A percentile compares a stretch with the other conserved stretches of the same genome.
These are phyloP conservation scores for Gortyna flavago DNA, from an alignment of 2,888 invertebrate genomes.

Conservation along the genomic window DNA sequence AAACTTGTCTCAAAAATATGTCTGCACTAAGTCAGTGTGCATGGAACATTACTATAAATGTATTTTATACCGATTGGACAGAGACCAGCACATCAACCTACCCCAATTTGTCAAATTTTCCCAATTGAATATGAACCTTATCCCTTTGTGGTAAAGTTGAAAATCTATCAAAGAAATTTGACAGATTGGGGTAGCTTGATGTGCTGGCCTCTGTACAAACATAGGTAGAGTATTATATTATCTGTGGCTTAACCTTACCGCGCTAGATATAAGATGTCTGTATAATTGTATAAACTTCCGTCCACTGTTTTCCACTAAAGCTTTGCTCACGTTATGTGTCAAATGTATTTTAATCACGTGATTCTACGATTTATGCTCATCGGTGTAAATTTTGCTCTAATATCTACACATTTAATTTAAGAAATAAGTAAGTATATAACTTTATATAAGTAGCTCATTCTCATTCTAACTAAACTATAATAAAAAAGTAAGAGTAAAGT, in stretches of 20 bases:
- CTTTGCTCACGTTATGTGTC: conserved; percentile 60
- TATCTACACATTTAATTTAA: conserved; percentile 16
- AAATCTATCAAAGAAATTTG: no score
- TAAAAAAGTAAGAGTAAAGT: neutral
- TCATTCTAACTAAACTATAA: no score
- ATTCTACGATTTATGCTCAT: conserved; percentile 42
- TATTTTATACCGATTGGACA: neutral
- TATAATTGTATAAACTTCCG: conserved; percentile 44
- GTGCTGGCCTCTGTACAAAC: no score
- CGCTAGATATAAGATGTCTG: conserved; percentile 28
- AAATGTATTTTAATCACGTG: conserved; percentile 43
- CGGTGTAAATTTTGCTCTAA: conserved; percentile 44
- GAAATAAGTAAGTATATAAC: neutral
- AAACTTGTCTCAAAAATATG: neutral
- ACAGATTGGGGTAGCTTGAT: no score
- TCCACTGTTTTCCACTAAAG: conserved; percentile 42
- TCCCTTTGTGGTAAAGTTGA: no score
- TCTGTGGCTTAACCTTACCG: neutral
- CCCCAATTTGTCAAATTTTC: no score
- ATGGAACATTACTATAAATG: neutral
- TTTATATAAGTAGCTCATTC: conserved; percentile 9
- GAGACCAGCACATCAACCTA: no score
- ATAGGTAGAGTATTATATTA: no score
- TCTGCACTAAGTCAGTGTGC: neutral
- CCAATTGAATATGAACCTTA: no score